phyloP scores from a whole-genome alignment of 1,140 invertebrate genomes.

The Trichonephila clavipes region DNA sequence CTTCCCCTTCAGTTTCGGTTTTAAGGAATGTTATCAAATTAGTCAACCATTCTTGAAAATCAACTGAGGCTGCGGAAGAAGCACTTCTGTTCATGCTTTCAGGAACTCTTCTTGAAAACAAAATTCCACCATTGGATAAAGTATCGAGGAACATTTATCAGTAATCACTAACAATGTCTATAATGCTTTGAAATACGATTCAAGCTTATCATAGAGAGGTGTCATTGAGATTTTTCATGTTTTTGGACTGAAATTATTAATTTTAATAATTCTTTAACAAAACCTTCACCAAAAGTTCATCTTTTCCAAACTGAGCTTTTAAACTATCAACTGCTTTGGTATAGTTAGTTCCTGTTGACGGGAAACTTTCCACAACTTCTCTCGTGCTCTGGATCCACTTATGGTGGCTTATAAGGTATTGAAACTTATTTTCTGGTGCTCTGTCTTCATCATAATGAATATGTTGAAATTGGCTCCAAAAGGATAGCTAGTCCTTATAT shows the following conservation, averaged over 20 bases:
- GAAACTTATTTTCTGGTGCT: conserved; percentile 23
- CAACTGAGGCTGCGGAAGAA: neutral
- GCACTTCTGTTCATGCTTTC: conserved; percentile 7
- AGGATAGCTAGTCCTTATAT: neutral
- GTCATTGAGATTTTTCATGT: neutral
- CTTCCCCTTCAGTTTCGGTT: neutral
- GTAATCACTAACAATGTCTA: conserved; percentile 78
- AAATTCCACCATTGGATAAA: conserved; percentile 69
- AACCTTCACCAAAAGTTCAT: conserved; percentile 13
- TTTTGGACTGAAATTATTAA: neutral
- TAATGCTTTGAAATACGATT: neutral
- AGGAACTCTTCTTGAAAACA: conserved; percentile 70
- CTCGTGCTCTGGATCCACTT: neutral
- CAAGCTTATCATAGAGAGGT: neutral
- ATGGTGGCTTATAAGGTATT: neutral
- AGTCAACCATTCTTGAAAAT: neutral
- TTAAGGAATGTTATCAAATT: no score
- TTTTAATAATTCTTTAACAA: neutral
- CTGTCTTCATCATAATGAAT: neutral
- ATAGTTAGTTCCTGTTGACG: neutral
- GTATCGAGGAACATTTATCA: conserved; percentile 79
- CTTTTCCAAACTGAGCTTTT: neutral
- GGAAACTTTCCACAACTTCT: conserved; percentile 41
- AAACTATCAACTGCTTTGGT: neutral
- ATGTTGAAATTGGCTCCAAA: conserved; percentile 35